Base-by-base conservation (phyloP, 2,888 invertebrate species). In the Odontothrips loti region DNA sequence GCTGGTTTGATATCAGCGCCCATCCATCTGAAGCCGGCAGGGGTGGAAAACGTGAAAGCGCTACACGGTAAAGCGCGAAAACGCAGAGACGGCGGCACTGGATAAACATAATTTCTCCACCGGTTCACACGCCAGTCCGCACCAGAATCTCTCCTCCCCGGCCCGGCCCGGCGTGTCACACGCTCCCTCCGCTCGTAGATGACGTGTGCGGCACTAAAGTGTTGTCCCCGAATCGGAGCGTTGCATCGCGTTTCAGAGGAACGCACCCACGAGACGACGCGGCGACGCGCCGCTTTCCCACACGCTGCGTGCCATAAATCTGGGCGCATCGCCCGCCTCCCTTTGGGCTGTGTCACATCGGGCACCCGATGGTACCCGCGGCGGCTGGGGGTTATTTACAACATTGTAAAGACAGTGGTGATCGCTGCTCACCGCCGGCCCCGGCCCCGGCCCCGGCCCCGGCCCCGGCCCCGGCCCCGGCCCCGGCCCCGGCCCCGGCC, bases 331-430 rank as follows among this genome's bases (percentile, higher is more conserved):
- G 11, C 68, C 68, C 68, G 23, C 23, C 10, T 68, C 68, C 68
- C 20, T 4, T 4, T 11, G 23, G 10, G n/a, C 23, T 10, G 12
- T 75, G 23, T 23, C 23, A 75, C 68, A 75, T 12, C 34, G 34
- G 34, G 34, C 34, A 43, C 34, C 34, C 34, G 3, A 6, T 6
- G 34, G 34, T 6, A 6, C 34, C 34, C 34, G 3, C 34, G 34
- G 34, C 34, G 34, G 34, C 34, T n/a, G n/a, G 34, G 34, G 23
- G 68, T 75, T 75, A 75, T 75, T 75, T 75, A 75, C 68, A 75
- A 75, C 68, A 75, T 75, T 75, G 68, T 75, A 75, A 75, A 75
- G 27, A 4, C 51, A 51, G 6, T 10, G 51, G 51, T 51, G 51
- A 20, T 20, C 51, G 51, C 51, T 12, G 51, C 10, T 51, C 51